Conservation (phyloP, 2,113 vertebrate species). For the Tachuris rubrigastra region DNA sequence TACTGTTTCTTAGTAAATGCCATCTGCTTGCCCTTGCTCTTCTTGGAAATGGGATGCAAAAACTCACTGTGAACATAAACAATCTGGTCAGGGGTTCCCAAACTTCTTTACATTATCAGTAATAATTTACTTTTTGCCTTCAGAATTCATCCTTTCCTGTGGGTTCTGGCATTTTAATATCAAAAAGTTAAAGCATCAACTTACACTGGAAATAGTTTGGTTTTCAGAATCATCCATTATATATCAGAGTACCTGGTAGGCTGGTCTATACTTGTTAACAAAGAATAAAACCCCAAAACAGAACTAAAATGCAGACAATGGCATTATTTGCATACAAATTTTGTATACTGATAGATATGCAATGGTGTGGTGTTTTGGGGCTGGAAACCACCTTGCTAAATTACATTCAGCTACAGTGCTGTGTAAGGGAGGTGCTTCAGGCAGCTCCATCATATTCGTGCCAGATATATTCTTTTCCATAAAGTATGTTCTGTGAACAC, state of each 20-base stretch:
- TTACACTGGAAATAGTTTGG: background rate
- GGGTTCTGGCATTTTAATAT: background rate
- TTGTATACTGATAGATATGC: background rate
- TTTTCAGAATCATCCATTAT: background rate
- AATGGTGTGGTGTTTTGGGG: fast-evolving
- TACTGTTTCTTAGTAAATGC: background rate
- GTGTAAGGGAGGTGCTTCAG: background rate
- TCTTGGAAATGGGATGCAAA: background rate
- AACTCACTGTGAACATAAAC: fast-evolving
- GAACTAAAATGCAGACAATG: background rate
- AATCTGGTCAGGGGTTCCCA: background rate
- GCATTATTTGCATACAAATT: background rate
- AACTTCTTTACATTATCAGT: background rate
- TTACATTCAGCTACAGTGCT: background rate
- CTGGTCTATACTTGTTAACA: background rate
- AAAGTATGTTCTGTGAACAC: background rate
- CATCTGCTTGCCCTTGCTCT: background rate
- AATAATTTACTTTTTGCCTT: background rate
- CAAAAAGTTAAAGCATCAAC: background rate
- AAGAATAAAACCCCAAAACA: background rate
- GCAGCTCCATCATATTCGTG: background rate
- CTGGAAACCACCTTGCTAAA: background rate
- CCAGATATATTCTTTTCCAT: background rate
- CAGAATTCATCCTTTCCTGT: background rate
- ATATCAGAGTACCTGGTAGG: background rate